A percentile compares a stretch with the other conserved stretches of the same genome.
Evolutionary conservation across 2,888 invertebrate species (phyloP).

Genomic region (Arrhopalites spinosus): DNA sequence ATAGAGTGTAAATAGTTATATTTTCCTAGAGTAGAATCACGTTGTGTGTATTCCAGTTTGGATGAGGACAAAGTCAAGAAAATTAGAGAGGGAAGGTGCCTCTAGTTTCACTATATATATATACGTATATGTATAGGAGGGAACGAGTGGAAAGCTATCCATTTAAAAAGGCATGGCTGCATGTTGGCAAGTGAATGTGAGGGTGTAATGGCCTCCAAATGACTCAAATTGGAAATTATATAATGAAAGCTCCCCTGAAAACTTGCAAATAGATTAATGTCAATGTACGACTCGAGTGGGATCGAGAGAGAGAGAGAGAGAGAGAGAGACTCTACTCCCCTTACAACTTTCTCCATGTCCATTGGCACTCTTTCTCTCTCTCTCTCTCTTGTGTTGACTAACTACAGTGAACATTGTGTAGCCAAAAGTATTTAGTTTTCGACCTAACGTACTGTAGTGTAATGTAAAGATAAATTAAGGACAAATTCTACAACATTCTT

Average conservation of each 20-base stretch:
- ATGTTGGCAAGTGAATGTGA: neutral
- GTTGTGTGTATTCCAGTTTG: neutral
- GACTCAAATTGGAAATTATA: constrained; percentile 9
- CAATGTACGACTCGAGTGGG: neutral
- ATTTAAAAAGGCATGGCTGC: neutral
- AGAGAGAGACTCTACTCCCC: neutral
- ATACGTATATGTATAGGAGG: neutral
- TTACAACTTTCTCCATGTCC: neutral
- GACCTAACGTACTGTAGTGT: too few species aligned
- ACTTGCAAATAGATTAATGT: constrained; percentile 12
- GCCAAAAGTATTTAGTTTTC: too few species aligned
- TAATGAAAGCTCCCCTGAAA: constrained; percentile 1
- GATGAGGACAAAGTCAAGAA: neutral
- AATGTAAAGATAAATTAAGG: too few species aligned
- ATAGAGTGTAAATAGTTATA: too few species aligned
- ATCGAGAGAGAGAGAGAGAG: too few species aligned
- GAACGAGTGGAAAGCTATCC: neutral
- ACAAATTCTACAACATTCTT: too few species aligned
- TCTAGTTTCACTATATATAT: too few species aligned
- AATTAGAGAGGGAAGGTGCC: neutral
- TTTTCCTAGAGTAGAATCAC: neutral
- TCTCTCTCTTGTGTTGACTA: neutral
- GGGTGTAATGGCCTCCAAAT: neutral
- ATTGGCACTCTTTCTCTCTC: constrained; percentile 1
- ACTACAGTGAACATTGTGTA: neutral